Percentiles rank a stretch among this genome's conserved stretches.
These are phyloP conservation scores for Threskiornis aethiopicus DNA, from an alignment of 2,797 vertebrate genomes.

Conservation along the genomic window DNA sequence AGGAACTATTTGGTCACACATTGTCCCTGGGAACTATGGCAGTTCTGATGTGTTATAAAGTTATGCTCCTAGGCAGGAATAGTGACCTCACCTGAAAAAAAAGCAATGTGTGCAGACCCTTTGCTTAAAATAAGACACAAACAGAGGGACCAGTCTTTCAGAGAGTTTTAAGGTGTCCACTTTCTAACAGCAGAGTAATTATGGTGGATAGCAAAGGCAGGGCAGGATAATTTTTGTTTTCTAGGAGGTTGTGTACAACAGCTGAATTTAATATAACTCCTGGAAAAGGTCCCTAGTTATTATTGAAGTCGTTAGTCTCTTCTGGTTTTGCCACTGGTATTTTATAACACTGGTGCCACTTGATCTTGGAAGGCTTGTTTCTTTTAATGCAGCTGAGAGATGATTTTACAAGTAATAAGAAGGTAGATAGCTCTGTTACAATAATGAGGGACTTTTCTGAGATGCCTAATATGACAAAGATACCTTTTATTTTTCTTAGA, in stretches of 20 bases:
- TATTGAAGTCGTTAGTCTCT: conserved; percentile 21
- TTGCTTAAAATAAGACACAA: not conserved
- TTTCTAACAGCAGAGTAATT: not conserved
- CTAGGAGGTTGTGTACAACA: not conserved
- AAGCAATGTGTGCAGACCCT: not conserved
- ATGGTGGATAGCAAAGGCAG: not conserved
- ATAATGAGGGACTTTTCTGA: not conserved
- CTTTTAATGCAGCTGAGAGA: not conserved
- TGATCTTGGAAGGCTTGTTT: conserved; percentile 34
- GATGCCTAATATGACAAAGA: not conserved
- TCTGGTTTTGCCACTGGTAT: conserved; percentile 14
- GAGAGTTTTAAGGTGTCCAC: not conserved
- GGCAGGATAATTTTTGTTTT: not conserved
- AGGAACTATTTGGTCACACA: not conserved
- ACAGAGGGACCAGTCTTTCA: not conserved
- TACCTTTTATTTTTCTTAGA: conserved; percentile 13
- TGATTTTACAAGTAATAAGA: conserved; percentile 17
- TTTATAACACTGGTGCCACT: not conserved
- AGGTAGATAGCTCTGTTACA: not conserved
- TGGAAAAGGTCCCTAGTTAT: not conserved
- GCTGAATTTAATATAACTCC: not conserved
- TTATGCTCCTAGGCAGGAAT: not conserved
- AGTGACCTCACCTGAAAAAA: not conserved
- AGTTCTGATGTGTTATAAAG: not conserved
- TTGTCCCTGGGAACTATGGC: not conserved